Percentiles rank a stretch among this genome's conserved stretches.
Evolutionary conservation across 2,797 vertebrate genomes (phyloP).

Genomic region (Crocodylus rhombifer): DNA sequence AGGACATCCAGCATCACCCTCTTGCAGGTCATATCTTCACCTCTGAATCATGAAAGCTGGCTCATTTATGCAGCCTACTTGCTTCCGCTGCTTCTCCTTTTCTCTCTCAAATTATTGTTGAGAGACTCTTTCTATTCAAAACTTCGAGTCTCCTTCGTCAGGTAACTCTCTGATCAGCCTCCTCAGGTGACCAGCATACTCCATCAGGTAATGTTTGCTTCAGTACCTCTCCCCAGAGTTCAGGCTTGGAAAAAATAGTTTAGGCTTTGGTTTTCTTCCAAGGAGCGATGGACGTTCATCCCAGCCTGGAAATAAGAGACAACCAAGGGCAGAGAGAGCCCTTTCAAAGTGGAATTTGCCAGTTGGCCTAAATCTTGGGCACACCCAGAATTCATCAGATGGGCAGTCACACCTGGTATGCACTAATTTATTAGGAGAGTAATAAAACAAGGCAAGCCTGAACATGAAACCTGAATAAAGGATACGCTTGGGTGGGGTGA

Average conservation of each 20-base stretch:
- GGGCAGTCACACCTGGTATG: background rate
- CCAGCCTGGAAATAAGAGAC: too few relatives aligned
- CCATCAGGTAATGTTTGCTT: background rate
- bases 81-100: too few relatives aligned
- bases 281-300: too few relatives aligned
- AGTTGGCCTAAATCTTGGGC: too few relatives aligned
- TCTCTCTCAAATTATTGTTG: too few relatives aligned
- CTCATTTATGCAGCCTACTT: background rate
- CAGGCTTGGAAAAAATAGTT: background rate
- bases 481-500: background rate
- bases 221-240: background rate
- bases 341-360: too few relatives aligned
- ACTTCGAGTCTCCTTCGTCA: background rate
- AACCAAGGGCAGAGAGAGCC: too few relatives aligned
- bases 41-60: background rate
- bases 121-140: too few relatives aligned
- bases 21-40: background rate
- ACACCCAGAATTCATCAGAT: background rate
- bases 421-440: background rate
- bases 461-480: background rate
- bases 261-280: too few relatives aligned
- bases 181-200: background rate
- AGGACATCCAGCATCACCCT: background rate
- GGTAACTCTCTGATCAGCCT: background rate
- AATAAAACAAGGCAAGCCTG: background rate